Conservation (phyloP, 2,797 vertebrate species). For the Notamacropus eugenii region DNA sequence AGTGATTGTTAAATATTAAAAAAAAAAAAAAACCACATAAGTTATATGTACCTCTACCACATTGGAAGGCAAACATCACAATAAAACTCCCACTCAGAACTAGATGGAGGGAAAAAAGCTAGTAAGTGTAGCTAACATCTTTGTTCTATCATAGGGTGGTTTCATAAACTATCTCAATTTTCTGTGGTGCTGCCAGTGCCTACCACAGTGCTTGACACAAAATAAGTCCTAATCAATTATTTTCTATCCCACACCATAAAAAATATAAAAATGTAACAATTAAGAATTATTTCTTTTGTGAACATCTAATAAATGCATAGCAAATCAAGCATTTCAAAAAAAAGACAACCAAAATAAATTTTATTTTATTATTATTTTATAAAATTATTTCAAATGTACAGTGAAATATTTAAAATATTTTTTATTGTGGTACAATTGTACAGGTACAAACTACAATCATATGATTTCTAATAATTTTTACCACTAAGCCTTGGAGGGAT, state of each 20-base stretch:
- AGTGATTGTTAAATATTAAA: too few relatives aligned
- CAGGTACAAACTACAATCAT: neutral
- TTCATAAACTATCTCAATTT: too few relatives aligned
- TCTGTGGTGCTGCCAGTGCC: neutral
- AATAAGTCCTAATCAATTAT: neutral
- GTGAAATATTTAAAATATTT: slow-evolving; percentile 28
- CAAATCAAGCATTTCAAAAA: too few relatives aligned
- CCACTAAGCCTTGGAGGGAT: neutral
- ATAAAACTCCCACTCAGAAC: neutral
- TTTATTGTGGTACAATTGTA: slow-evolving; percentile 30
- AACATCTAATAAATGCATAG: neutral
- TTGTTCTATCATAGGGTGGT: too few relatives aligned
- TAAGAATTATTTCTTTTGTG: slow-evolving; percentile 29
- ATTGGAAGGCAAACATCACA: neutral
- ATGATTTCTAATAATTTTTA: slow-evolving; percentile 3
- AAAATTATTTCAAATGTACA: neutral
- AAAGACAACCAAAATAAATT: too few relatives aligned
- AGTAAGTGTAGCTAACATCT: too few relatives aligned
- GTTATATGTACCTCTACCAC: slow-evolving; percentile 8
- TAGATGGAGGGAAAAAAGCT: neutral
- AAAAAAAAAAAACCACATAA: too few relatives aligned
- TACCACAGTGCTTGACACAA: neutral
- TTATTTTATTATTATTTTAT: too few relatives aligned
- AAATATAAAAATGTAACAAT: slow-evolving; percentile 31
- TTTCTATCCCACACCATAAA: neutral